A percentile compares a stretch with the other conserved stretches of the same genome.
These are phyloP conservation scores for Baryphthengus martii DNA, from an alignment of 2,113 vertebrate genomes.

Conservation along the genomic window DNA sequence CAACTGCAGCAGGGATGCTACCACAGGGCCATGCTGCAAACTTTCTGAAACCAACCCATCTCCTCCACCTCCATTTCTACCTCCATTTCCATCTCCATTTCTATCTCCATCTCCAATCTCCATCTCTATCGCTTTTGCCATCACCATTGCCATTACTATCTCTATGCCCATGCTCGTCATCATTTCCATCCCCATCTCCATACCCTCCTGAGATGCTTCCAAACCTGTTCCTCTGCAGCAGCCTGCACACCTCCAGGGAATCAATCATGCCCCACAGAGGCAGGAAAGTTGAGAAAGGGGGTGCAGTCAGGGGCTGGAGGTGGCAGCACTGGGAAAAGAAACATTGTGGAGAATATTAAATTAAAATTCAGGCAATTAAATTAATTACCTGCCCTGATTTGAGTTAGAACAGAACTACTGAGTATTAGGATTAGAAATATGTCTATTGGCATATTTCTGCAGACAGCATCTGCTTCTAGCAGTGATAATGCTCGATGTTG, in stretches of 20 bases:
- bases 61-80: neutral
- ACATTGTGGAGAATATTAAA: neutral
- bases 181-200: neutral
- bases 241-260: accelerated
- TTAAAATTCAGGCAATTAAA: conserved; percentile 54
- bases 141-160: neutral
- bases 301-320: neutral
- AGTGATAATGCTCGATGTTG: too few species aligned
- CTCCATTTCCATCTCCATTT: neutral
- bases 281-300: neutral
- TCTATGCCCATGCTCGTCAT: too few species aligned
- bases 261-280: neutral
- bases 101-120: neutral
- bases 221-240: neutral
- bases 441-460: too few species aligned
- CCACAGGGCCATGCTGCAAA: neutral
- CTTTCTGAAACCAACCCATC: accelerated
- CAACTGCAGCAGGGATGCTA: neutral
- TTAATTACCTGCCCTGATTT: conserved; percentile 13
- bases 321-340: neutral
- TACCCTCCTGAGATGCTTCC: neutral
- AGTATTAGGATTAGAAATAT: too few species aligned
- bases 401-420: neutral
- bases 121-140: neutral
- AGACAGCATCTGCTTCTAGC: too few species aligned